A percentile compares a stretch with the other conserved stretches of the same genome.
phyloP scores from a whole-genome alignment of 1,140 invertebrate species.

The Scaptomyza pallida region DNA sequence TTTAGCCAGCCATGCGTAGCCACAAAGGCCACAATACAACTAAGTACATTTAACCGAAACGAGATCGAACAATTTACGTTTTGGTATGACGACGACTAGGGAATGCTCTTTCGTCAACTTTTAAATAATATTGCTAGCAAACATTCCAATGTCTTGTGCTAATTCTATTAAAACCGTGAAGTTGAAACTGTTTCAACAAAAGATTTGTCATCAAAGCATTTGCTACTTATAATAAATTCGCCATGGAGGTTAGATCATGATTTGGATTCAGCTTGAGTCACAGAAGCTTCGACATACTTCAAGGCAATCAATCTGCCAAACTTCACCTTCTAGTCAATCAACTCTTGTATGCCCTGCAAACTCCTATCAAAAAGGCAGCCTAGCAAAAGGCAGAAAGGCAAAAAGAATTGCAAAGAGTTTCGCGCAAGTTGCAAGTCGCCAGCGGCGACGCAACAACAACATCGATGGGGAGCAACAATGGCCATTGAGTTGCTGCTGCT shows the following conservation, averaged over 20 bases:
- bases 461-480: constrained; percentile 46
- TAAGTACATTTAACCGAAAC: constrained; percentile 51
- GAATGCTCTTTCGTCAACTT: background rate
- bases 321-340: background rate
- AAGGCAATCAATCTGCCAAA: no score
- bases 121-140: no score
- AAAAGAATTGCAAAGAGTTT: constrained; percentile 54
- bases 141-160: no score
- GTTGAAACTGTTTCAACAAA: no score
- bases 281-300: no score
- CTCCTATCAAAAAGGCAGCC: constrained; percentile 63
- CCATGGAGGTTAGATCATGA: no score
- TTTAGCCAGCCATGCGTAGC: constrained; percentile 78
- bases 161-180: no score
- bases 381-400: constrained; percentile 58
- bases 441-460: constrained; percentile 56
- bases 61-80: constrained; percentile 29
- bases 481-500: constrained; percentile 62
- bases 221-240: no score
- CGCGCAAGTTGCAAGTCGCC: constrained; percentile 54
- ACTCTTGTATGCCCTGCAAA: constrained; percentile 35
- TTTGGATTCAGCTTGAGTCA: no score
- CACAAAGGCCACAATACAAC: constrained; percentile 59
- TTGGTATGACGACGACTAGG: background rate
- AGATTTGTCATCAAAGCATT: no score